A percentile compares a stretch with the other conserved stretches of the same genome.
These are phyloP conservation scores for Crotophaga sulcirostris DNA, from an alignment of 2,113 vertebrate genomes.

Conservation along the genomic window DNA sequence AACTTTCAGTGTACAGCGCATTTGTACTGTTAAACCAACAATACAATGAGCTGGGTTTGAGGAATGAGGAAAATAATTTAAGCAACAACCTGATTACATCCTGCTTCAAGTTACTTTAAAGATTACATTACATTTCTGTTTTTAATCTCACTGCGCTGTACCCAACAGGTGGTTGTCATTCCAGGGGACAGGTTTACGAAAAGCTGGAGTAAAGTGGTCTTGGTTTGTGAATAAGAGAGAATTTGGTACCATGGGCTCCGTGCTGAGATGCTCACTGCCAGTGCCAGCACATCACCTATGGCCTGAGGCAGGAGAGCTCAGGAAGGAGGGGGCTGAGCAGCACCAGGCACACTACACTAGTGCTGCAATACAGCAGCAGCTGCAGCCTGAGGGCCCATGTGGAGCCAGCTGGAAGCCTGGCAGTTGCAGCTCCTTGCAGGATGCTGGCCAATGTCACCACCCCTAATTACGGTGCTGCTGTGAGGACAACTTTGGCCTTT, in stretches of 20 bases:
- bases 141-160: background rate
- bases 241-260: accelerated
- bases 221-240: background rate
- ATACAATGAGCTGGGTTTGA: background rate
- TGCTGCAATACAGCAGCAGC: background rate
- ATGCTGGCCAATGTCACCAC: accelerated
- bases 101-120: background rate
- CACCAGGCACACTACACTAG: accelerated
- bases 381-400: background rate
- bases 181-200: background rate
- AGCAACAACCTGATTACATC: background rate
- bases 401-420: background rate
- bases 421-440: background rate
- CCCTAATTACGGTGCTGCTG: background rate
- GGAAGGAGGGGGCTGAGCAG: background rate
- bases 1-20: background rate
- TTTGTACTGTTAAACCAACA: background rate
- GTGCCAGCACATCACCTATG: background rate
- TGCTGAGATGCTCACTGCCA: background rate
- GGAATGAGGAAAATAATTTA: slow-evolving; percentile 57
- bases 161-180: background rate
- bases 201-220: background rate
- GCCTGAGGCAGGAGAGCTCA: accelerated
- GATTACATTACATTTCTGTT: background rate
- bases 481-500: background rate